phyloP scores from a whole-genome alignment of 1,140 invertebrate species.

The Antheraea mylitta region DNA sequence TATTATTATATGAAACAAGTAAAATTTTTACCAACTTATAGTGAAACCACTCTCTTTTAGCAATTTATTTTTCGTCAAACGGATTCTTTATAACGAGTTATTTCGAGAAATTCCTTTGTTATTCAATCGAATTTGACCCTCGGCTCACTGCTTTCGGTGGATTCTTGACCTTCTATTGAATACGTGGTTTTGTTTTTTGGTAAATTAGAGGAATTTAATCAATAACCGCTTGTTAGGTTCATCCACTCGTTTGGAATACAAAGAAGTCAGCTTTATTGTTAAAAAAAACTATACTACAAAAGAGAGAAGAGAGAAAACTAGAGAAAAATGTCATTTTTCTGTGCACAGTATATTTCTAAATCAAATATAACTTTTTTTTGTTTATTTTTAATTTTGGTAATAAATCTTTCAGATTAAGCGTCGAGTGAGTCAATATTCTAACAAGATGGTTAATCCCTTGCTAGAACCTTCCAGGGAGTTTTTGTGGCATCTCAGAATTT shows the following conservation, averaged over 20 bases:
- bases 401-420: too few species aligned
- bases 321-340: too few species aligned
- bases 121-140: not conserved
- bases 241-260: not conserved
- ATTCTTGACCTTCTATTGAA: not conserved
- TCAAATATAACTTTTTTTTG: too few species aligned
- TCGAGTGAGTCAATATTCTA: too few species aligned
- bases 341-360: too few species aligned
- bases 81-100: conserved; percentile 1
- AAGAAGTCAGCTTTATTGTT: not conserved
- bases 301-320: too few species aligned
- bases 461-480: too few species aligned
- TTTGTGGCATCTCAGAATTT: too few species aligned
- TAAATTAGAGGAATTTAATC: not conserved
- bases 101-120: not conserved
- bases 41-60: not conserved
- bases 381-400: too few species aligned
- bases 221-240: not conserved
- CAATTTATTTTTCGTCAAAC: not conserved
- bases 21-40: not conserved
- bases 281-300: not conserved
- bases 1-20: too few species aligned
- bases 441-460: too few species aligned
- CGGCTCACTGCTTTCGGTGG: not conserved
- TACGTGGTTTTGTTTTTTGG: not conserved